These are phyloP conservation scores for Sphenodon punctatus DNA, from an alignment of 2,797 vertebrate genomes.

Conservation along the genomic window DNA sequence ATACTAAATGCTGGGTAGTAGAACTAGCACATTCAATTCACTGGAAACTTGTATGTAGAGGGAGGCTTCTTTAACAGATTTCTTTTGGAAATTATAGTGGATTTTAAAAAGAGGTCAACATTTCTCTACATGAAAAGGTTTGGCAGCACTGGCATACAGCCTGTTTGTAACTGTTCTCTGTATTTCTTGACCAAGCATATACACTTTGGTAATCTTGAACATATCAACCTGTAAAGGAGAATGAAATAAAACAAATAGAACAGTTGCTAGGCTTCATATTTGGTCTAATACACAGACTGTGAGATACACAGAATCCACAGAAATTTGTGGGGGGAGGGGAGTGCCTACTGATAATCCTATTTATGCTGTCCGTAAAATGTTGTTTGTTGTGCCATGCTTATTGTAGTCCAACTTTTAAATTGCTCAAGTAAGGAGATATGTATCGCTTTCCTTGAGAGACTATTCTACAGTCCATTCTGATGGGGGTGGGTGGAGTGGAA, in stretches of 20 bases:
- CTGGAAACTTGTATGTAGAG: too few species aligned
- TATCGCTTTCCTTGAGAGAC: neutral
- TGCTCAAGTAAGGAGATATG: neutral
- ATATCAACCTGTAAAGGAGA: neutral
- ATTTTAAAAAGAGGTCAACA: too few species aligned
- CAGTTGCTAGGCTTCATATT: neutral
- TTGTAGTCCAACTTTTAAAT: constrained; percentile 2
- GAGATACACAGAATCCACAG: neutral
- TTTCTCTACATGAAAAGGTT: too few species aligned
- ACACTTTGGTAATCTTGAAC: neutral
- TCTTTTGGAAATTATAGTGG: too few species aligned
- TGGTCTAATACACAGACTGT: neutral
- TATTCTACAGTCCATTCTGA: neutral
- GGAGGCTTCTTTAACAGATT: too few species aligned
- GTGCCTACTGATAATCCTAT: neutral
- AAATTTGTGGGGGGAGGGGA: neutral
- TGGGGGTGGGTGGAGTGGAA: too few species aligned
- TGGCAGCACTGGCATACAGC: too few species aligned
- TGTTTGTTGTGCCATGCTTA: neutral
- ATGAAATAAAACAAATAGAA: neutral
- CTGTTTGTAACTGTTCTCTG: neutral
- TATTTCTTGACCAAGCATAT: neutral
- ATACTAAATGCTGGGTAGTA: too few species aligned
- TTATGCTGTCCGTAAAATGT: neutral
- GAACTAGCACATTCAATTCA: too few species aligned